phyloP scores from a whole-genome alignment of 2,113 vertebrate genomes.

The Clinocottus analis region DNA sequence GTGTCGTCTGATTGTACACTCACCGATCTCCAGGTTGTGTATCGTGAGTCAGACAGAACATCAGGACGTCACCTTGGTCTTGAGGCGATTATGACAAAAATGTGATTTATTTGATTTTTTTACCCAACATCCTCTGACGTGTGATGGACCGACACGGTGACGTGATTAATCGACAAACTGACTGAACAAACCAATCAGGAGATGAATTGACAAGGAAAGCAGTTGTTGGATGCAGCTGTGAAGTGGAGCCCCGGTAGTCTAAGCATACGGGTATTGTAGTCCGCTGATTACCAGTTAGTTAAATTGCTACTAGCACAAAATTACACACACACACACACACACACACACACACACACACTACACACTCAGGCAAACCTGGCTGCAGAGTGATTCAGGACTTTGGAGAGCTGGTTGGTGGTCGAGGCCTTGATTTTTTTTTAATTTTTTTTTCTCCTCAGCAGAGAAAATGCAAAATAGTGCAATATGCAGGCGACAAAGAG shows the following conservation, averaged over 20 bases:
- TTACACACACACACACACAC: background rate
- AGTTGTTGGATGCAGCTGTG: background rate
- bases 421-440: background rate
- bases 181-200: background rate
- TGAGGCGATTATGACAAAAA: background rate
- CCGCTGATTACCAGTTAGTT: conserved; percentile 13
- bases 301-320: conserved; percentile 6
- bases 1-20: background rate
- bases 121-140: background rate
- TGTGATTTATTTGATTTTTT: too few species aligned
- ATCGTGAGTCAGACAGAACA: background rate
- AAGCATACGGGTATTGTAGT: background rate
- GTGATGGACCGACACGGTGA: background rate
- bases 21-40: background rate
- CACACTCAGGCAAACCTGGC: background rate
- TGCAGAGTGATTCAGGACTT: conserved; percentile 3
- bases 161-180: background rate
- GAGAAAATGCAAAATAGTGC: conserved; percentile 26
- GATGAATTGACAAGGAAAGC: background rate
- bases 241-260: background rate
- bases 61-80: background rate
- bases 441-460: background rate
- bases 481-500: too few species aligned
- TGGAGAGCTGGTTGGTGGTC: background rate
- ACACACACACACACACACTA: background rate